phyloP scores from a whole-genome alignment of 1,140 invertebrate genomes.

The Pseudomyrmex dendroicus region DNA sequence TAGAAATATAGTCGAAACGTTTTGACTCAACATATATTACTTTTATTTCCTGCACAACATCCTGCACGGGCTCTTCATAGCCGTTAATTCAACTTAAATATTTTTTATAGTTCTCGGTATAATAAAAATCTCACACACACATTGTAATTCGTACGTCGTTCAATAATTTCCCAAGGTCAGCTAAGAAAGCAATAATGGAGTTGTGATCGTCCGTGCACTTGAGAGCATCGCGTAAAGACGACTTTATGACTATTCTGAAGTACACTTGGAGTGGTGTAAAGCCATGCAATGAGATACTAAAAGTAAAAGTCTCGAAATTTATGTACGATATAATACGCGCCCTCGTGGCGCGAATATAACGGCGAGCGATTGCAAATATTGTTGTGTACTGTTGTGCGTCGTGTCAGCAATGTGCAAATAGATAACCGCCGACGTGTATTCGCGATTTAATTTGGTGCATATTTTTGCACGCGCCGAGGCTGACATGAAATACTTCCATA shows the following conservation, averaged over 20 bases:
- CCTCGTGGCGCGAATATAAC: neutral
- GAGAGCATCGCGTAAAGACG: neutral
- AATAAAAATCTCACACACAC: slow-evolving; percentile 12
- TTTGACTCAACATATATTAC: no score
- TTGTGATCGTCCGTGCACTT: slow-evolving; percentile 14
- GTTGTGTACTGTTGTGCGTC: neutral
- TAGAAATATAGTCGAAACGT: no score
- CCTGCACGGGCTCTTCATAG: no score
- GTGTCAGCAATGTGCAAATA: neutral
- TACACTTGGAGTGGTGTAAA: slow-evolving; percentile 18
- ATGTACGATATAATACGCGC: neutral
- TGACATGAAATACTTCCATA: neutral
- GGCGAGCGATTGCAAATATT: neutral
- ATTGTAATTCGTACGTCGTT: neutral
- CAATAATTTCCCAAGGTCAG: neutral
- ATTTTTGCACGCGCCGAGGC: neutral
- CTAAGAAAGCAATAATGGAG: slow-evolving; percentile 41
- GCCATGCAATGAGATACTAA: slow-evolving; percentile 18
- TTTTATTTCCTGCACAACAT: no score
- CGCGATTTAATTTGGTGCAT: slow-evolving; percentile 17
- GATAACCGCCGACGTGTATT: neutral
- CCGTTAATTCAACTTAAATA: no score
- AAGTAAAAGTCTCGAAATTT: slow-evolving; percentile 43
- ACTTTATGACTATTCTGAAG: slow-evolving; percentile 26
- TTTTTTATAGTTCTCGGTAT: slow-evolving; percentile 3